Base-by-base conservation (phyloP, 2,113 vertebrate species). In the Oenanthe melanoleuca region DNA sequence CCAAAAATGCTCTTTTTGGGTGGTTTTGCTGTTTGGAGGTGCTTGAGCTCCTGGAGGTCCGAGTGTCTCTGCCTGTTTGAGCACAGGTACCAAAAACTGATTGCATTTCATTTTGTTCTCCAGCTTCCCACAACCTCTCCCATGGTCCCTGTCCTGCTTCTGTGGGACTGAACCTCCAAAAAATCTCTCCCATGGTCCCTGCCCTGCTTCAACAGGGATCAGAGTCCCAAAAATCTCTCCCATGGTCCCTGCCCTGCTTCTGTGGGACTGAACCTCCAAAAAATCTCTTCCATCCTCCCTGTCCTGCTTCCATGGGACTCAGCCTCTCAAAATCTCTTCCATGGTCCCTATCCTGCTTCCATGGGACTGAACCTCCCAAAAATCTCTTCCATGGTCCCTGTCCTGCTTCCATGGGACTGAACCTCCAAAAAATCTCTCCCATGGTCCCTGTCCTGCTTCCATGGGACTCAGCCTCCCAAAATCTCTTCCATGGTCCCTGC, bases 211-310 rank as follows among this genome's bases (percentile, higher is more conserved):
- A 42, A 45, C 1, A 1, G 64, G 12, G 22, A 31, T 65, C 7
- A 65, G 42, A 8, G 6, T 11, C 40, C 31, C 22, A 10, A 66
- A n/a, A 65, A 65, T 5, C 6, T 4, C 5, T 26, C 11, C 16
- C 55, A 8, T 20, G 4, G 11, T 50, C 33, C 38, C 75, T 34
- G 25, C 33, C 11, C 33, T 34, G 14, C 31, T 65, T 79, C 60
- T 6, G 8, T 0, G 1, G 1, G 11, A 4, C 45, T 56, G 52
- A 80, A 6, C 17, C 6, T 2, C 42, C 4, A 12, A 8, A 8
- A 24, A 66, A 37, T 3, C 7, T 64, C 7, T 23, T 6, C 34
- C 24, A 24, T 29, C 3, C 0, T 52, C 29, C 15, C 29, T 82
- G 55, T 14, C 20, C 24, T 60, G 9, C 25, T 71, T 63, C 57